Evolutionary conservation across 2,888 invertebrate genomes (phyloP).

Genomic region (Thera obeliscata): DNA sequence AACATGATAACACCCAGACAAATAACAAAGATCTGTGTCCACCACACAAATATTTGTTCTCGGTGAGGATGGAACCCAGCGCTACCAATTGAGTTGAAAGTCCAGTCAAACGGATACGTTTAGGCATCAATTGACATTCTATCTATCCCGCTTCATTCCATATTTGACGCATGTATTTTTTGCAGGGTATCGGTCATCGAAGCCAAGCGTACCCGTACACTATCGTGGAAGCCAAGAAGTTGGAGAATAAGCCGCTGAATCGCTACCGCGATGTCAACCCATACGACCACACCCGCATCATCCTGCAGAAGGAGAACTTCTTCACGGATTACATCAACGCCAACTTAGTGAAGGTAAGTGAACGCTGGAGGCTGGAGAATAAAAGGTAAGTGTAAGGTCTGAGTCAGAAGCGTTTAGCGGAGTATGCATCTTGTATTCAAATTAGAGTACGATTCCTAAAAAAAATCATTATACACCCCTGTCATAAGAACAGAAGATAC

Average conservation of each 20-base stretch:
- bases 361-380: not conserved
- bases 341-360: conserved; percentile 91
- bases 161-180: conserved; percentile 41
- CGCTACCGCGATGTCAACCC: conserved; percentile 98
- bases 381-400: not conserved
- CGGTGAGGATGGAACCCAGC: no score
- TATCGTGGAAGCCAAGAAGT: conserved; percentile 89
- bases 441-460: not conserved
- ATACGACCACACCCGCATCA: conserved; percentile 96
- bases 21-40: no score
- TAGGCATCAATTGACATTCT: no score
- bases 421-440: not conserved
- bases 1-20: no score
- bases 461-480: no score
- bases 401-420: not conserved
- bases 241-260: conserved; percentile 92
- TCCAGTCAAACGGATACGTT: no score
- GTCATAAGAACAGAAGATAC: no score
- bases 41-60: no score
- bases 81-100: no score
- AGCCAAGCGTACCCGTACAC: conserved; percentile 87
- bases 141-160: not conserved
- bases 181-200: conserved; percentile 90
- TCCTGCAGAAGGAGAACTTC: conserved; percentile 86
- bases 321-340: conserved; percentile 97